These are phyloP conservation scores for Belgica antarctica DNA, from an alignment of 2,888 invertebrate species.

Conservation along the genomic window DNA sequence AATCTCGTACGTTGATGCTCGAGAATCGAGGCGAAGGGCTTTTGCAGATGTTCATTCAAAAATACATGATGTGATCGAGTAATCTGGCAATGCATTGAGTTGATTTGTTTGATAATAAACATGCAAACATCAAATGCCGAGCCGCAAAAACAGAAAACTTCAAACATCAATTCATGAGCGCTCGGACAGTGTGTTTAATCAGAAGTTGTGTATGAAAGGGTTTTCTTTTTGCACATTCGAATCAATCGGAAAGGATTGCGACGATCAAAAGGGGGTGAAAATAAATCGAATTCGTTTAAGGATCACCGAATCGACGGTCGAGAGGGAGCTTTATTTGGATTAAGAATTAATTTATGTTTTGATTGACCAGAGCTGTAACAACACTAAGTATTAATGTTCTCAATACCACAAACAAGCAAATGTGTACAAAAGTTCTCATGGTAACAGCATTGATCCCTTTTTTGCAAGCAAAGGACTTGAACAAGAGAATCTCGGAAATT, in stretches of 20 bases:
- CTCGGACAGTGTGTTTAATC: slow-evolving; percentile 23
- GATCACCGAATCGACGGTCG: neutral
- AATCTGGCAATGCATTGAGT: slow-evolving; percentile 7
- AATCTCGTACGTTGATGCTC: neutral
- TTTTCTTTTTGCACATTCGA: too few species aligned
- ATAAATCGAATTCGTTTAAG: slow-evolving; percentile 5
- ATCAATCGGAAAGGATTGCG: neutral
- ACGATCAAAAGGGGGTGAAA: slow-evolving; percentile 5
- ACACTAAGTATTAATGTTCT: too few species aligned
- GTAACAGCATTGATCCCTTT: too few species aligned
- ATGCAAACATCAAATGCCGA: slow-evolving; percentile 32
- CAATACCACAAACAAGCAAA: too few species aligned
- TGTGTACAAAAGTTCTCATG: too few species aligned
- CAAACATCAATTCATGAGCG: slow-evolving; percentile 34
- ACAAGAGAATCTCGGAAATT: too few species aligned
- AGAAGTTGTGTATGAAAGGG: slow-evolving; percentile 3
- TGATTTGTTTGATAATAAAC: slow-evolving; percentile 30
- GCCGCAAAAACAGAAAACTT: slow-evolving; percentile 30
- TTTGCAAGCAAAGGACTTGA: too few species aligned
- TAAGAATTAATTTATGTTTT: slow-evolving; percentile 24
- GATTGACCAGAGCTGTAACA: neutral
- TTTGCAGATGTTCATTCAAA: slow-evolving; percentile 37
- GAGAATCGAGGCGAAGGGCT: neutral
- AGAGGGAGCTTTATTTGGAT: neutral
- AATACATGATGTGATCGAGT: neutral